Evolutionary conservation across 2,113 vertebrate genomes (phyloP), one percentile per base, ranked within the genome.

Genomic region (Chiloscyllium plagiosum): DNA sequence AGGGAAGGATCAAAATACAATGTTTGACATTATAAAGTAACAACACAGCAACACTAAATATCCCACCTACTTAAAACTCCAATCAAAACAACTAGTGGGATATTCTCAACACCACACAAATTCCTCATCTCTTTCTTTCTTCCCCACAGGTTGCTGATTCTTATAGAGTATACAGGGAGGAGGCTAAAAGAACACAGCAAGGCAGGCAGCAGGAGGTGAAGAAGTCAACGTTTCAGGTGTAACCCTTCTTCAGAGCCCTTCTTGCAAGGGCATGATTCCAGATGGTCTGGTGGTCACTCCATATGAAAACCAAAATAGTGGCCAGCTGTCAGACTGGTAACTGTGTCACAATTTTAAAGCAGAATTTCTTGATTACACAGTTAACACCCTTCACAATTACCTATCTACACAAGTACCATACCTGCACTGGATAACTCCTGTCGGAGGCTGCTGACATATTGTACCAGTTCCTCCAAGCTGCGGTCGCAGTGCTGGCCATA

Each of bases 401-500:
- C 94, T 13, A 29, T 29, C 42, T 52, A 52, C 47, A 95, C 42
- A 72, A n/a, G 47, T 95, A 65, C 68, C 50, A 76, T 56, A n/a
- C 98, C 98, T 96, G 98, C 98, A 2, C 97, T 97, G 78, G 98
- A 97, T 70, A 99, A 97, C 96, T 98, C 98, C 24, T 97, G 98
- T 96, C 98, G 97, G 72, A 99, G 98, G 96, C 98, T 98, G 96
- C 98, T 98, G 96, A 99, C 98, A 0, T 97, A 98, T 96, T 97
- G 97, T 95, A 99, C 97, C 76, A 99, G 98, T 96, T 99, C 98
- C 80, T 98, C 98, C 96, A 99, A 97, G 95, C 98, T 98, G 96
- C 98, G 98, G 96, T 99, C 98, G 1, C 98, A 99, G 97, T 98
- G 98, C 97, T 98, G 98, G 68, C 98, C 98, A 0, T 99, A 99